phyloP scores from a whole-genome alignment of 2,797 vertebrate genomes.

The Cryptoprocta ferox region DNA sequence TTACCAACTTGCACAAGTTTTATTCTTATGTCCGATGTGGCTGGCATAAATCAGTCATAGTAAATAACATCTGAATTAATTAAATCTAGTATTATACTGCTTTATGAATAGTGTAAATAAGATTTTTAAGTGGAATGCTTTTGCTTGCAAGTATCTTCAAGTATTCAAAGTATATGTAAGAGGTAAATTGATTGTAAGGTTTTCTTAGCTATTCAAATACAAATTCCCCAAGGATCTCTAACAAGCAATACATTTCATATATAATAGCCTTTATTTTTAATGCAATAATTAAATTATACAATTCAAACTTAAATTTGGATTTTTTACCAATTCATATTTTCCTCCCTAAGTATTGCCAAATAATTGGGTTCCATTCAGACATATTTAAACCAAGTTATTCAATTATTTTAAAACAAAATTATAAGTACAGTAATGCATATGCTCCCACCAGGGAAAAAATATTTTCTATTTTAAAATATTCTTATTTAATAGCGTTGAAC shows the following conservation, averaged over 20 bases:
- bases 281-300: neutral
- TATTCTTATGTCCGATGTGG: neutral
- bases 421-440: neutral
- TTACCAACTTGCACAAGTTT: neutral
- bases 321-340: neutral
- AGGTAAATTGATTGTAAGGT: neutral
- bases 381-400: slow-evolving; percentile 1
- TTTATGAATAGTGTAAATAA: neutral
- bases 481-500: slow-evolving; percentile 24
- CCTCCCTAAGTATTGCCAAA: neutral
- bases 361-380: neutral
- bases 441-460: neutral
- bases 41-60: neutral
- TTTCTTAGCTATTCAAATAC: neutral
- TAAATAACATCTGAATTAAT: neutral
- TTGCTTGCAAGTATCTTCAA: neutral
- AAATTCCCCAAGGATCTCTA: slow-evolving; percentile 29
- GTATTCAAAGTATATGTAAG: neutral
- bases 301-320: neutral
- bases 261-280: neutral
- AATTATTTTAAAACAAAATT: slow-evolving; percentile 2
- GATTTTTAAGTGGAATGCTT: neutral
- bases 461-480: slow-evolving; percentile 19
- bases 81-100: neutral
- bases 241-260: neutral